Conservation (phyloP, 2,888 invertebrate species). For the Oscheius sp. region DNA sequence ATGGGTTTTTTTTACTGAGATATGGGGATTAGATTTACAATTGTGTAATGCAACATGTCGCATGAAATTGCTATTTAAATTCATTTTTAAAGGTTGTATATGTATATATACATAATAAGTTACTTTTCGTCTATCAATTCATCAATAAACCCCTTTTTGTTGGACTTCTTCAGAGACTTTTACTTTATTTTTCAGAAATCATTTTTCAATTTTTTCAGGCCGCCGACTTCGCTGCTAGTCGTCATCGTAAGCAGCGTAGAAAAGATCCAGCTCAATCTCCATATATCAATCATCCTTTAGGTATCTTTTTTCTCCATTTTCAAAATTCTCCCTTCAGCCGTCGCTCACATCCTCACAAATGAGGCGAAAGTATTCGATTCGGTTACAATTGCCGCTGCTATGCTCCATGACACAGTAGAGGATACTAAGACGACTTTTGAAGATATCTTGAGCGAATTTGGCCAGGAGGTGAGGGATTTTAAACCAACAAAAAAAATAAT, state of each 20-base stretch:
- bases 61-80: too few species aligned
- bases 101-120: too few species aligned
- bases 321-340: conserved; percentile 51
- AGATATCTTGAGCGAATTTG: conserved; percentile 74
- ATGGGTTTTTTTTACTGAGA: too few species aligned
- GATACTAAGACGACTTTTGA: conserved; percentile 80
- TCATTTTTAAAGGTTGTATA: too few species aligned
- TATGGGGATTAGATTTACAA: too few species aligned
- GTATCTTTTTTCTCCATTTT: too few species aligned
- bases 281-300: conserved; percentile 85
- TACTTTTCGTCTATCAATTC: too few species aligned
- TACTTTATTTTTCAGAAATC: too few species aligned
- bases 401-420: conserved; percentile 85
- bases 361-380: conserved; percentile 64
- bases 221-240: conserved; percentile 80
- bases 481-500: not conserved
- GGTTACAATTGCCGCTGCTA: conserved; percentile 77
- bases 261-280: conserved; percentile 79
- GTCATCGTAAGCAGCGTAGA: conserved; percentile 80
- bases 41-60: too few species aligned
- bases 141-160: too few species aligned
- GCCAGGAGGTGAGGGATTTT: conserved; percentile 50
- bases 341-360: conserved; percentile 72
- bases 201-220: conserved; percentile 53
- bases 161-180: too few species aligned